Base-by-base conservation (phyloP, 2,797 vertebrate species). In the Petrocephalus schoutedeni region DNA sequence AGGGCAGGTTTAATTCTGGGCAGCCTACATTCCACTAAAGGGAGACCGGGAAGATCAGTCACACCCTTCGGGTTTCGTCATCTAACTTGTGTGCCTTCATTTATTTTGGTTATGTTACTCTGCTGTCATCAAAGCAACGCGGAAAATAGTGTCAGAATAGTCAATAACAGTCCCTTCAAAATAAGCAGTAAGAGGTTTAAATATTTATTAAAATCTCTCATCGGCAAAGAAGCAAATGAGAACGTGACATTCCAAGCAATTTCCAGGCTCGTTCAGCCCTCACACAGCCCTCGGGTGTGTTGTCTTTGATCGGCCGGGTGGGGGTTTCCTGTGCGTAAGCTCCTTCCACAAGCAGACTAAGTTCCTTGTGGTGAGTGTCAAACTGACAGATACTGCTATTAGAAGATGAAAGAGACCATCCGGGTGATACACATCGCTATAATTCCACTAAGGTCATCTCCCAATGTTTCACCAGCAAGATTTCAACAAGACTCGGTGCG, bases 11-110 rank as follows among this genome's bases (percentile, higher is more conserved):
- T 8, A 80, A 77, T 36, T 36, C 71, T 77, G 74, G 41, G 19
- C 41, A 49, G 74, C 74, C 74, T 36, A n/a, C 74, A 80, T 80
- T 80, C 74, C 74, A n/a, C n/a, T 80, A 80, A 49, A 80, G 74
- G 41, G 74, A 80, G 36, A 77, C 54, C 54, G 54, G 54, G 8
- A 1, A 14, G 54, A 56, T 9, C 54, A 56, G 54, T 56, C 12
- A 56, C 54, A 56, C 71, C 36, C 71, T 32, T 77, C 71, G 16
- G 16, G 36, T 77, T 41, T 8, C 71, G 19, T 45, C 36, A 45
- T 19, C 32, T 77, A 41, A n/a, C 71, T 16, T n/a, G 71, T 45
- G 36, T 77, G 36, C 36, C 71, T 21, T 59, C n/a, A 21, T 77
- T 77, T 45, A 7, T 45, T 77, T 74, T 36, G 14, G 23, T 74